These are phyloP conservation scores for Aegotheles bennettii DNA, from an alignment of 2,113 vertebrate genomes.

Conservation along the genomic window DNA sequence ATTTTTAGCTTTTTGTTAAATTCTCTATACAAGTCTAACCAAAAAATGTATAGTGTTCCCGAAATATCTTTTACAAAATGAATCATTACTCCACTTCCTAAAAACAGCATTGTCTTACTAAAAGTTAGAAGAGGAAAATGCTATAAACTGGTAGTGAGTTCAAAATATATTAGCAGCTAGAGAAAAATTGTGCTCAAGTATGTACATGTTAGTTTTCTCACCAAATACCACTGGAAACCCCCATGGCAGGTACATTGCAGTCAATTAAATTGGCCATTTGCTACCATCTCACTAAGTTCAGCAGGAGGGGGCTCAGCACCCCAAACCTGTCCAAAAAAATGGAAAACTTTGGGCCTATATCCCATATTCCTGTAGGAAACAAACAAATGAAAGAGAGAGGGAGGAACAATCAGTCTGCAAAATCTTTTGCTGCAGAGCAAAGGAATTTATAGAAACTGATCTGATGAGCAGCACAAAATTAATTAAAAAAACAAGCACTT, in stretches of 20 bases:
- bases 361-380: neutral
- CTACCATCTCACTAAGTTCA: accelerated
- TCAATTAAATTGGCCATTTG: neutral
- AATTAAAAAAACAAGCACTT: neutral
- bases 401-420: neutral
- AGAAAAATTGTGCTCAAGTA: neutral
- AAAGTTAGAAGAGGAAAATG: neutral
- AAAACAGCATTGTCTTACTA: neutral
- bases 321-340: neutral
- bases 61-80: neutral
- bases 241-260: accelerated
- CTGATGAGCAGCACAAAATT: neutral
- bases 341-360: neutral
- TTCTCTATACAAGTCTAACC: neutral
- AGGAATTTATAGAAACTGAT: neutral
- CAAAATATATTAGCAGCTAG: neutral
- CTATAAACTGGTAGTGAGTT: neutral
- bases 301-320: neutral
- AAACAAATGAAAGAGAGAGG: neutral
- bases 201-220: neutral
- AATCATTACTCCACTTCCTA: neutral
- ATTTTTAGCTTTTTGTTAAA: neutral
- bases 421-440: neutral
- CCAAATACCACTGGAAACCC: neutral
- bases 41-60: neutral